phyloP scores from a whole-genome alignment of 1,140 invertebrate species.

The Nephila pilipes region DNA sequence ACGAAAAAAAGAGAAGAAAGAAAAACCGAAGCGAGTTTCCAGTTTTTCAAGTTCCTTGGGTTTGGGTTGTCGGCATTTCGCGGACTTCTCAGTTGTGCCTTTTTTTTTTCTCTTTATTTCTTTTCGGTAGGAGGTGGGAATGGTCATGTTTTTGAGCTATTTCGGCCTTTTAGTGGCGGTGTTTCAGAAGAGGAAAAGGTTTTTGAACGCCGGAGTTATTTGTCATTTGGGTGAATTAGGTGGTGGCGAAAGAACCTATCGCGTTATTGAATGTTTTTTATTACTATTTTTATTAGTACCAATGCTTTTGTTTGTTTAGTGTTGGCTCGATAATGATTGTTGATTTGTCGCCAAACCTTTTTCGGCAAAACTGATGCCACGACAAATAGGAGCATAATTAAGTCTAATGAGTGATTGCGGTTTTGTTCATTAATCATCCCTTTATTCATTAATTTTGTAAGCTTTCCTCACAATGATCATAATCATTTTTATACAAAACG shows the following conservation, averaged over 20 bases:
- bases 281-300: not conserved
- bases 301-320: too few relatives aligned
- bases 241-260: not conserved
- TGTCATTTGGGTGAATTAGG: conserved; percentile 49
- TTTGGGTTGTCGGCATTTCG: conserved; percentile 36
- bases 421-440: too few relatives aligned
- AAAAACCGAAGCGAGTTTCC: conserved; percentile 31
- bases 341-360: too few relatives aligned
- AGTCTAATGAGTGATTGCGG: too few relatives aligned
- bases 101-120: not conserved
- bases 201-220: conserved; percentile 53
- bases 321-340: too few relatives aligned
- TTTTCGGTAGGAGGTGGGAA: conserved; percentile 20
- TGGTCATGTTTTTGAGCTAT: conserved; percentile 52
- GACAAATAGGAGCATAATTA: too few relatives aligned
- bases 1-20: not conserved
- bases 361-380: too few relatives aligned
- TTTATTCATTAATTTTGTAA: too few relatives aligned
- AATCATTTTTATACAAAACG: too few relatives aligned
- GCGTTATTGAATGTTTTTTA: not conserved
- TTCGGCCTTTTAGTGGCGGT: conserved; percentile 28
- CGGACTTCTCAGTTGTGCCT: conserved; percentile 12
- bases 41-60: conserved; percentile 50
- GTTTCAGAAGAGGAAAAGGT: conserved; percentile 14
- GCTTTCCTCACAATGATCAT: too few relatives aligned